Evolutionary conservation across 2,797 vertebrate species (phyloP), one percentile per base, ranked within the genome.

Genomic region (Hafferia zeledoni): DNA sequence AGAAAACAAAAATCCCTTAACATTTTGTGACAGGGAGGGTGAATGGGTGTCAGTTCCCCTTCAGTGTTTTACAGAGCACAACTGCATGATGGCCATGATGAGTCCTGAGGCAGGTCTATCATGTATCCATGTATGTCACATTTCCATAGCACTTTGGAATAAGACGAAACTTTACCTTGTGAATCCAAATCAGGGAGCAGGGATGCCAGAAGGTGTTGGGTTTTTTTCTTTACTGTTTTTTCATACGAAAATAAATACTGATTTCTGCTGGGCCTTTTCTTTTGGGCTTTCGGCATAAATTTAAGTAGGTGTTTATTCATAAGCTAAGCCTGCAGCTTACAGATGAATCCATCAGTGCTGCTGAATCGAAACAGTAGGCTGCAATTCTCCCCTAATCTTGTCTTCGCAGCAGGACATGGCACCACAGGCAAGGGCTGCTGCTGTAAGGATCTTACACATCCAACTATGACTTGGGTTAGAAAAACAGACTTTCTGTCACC

Each of bases 321-420:
- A 87, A 91, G 53, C 76, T 90, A 84, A 90, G 35, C 67, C 90
- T 87, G 63, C 63, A 90, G 74, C 16, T 91, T 94, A 57, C 87
- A 88, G 83, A 86, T 89, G 80, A 80, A 31, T 87, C 59, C 46
- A 80, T 94, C 91, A 82, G 2, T 60, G 67, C 52, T 82, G 47
- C 80, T 68, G 52, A 92, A 93, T 87, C 17, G 5, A 90, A 96
- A 79, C 70, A 94, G 63, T 93, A 82, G 74, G 60, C 61, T 95
- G 56, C 83, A 88, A 68, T 95, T 94, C 94, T 74, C 74, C 56
- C 39, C 83, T 91, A 71, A 90, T 93, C 80, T 91, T 93, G 85
- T 61, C 80, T 87, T 88, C 77, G 63, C 89, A 94, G 89, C 80
- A 86, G 74, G 85, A 46, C n/a, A 27, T 60, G 47, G 59, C 76